Conservation (phyloP, 1,140 invertebrate genomes). For the Bombyx mandarina region DNA sequence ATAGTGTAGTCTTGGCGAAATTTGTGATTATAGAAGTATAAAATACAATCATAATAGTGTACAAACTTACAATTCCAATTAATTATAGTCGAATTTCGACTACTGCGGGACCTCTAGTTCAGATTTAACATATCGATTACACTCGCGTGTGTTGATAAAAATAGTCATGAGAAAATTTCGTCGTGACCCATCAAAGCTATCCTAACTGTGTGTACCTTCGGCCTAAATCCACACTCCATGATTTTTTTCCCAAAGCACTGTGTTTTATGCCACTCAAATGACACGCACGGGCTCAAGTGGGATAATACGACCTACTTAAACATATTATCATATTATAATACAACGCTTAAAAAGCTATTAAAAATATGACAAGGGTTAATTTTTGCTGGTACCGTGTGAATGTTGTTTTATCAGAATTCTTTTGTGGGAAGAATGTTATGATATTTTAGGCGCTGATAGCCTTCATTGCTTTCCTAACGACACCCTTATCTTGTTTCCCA, state of each 20-base stretch:
- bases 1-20: no score
- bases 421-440: no score
- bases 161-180: no score
- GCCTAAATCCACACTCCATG: constrained; percentile 15
- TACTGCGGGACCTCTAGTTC: background rate
- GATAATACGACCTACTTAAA: constrained; percentile 24
- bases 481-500: no score
- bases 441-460: no score
- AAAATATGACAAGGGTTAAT: constrained; percentile 20
- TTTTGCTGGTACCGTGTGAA: background rate
- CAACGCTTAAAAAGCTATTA: constrained; percentile 27
- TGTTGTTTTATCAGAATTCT: constrained; percentile 4
- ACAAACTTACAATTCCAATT: no score
- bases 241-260: background rate
- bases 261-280: constrained; percentile 16
- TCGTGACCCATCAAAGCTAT: background rate
- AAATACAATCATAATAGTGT: no score
- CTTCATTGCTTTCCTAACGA: no score
- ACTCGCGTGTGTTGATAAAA: no score
- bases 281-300: constrained; percentile 36
- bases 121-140: background rate
- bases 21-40: no score
- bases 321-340: constrained; percentile 9
- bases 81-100: no score
- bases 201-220: constrained; percentile 5